Conservation (phyloP, 1,140 invertebrate species). For the Asbolus verrucosus region DNA sequence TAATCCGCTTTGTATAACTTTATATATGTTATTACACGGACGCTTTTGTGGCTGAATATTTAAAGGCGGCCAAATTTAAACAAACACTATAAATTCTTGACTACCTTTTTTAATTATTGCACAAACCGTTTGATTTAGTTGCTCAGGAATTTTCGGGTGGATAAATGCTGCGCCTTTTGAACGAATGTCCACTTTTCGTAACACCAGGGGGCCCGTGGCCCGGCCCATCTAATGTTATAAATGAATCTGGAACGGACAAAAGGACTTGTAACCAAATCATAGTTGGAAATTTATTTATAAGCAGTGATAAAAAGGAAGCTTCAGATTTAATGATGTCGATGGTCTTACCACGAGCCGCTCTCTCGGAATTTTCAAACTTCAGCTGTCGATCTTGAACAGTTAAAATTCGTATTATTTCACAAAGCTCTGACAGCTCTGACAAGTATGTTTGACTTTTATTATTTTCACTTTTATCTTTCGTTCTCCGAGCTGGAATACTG, state of each 20-base stretch:
- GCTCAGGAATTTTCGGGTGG: neutral
- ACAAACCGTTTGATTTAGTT: neutral
- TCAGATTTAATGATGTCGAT: neutral
- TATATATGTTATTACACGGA: slow-evolving; percentile 47
- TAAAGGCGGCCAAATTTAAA: slow-evolving; percentile 23
- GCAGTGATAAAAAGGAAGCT: neutral
- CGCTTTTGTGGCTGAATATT: slow-evolving; percentile 27
- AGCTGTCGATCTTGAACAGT: too few species aligned
- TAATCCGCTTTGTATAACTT: slow-evolving; percentile 51
- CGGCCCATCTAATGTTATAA: slow-evolving; percentile 3
- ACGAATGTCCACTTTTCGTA: slow-evolving; percentile 38
- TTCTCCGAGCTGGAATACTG: too few species aligned
- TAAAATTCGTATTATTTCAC: too few species aligned
- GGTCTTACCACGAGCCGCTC: neutral
- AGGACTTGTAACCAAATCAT: slow-evolving; percentile 15
- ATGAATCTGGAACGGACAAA: slow-evolving; percentile 16
- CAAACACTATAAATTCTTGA: slow-evolving; percentile 36
- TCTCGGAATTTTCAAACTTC: neutral
- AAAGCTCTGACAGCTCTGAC: too few species aligned
- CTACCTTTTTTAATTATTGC: slow-evolving; percentile 17
- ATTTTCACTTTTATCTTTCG: too few species aligned
- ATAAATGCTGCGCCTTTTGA: slow-evolving; percentile 7
- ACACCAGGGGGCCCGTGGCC: slow-evolving; percentile 32
- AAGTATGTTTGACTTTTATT: too few species aligned
- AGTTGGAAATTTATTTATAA: slow-evolving; percentile 11